Percentiles rank a stretch among this genome's conserved stretches.
These are phyloP conservation scores for Rhinichthys osculus DNA, from an alignment of 2,797 vertebrate genomes.

Conservation along the genomic window DNA sequence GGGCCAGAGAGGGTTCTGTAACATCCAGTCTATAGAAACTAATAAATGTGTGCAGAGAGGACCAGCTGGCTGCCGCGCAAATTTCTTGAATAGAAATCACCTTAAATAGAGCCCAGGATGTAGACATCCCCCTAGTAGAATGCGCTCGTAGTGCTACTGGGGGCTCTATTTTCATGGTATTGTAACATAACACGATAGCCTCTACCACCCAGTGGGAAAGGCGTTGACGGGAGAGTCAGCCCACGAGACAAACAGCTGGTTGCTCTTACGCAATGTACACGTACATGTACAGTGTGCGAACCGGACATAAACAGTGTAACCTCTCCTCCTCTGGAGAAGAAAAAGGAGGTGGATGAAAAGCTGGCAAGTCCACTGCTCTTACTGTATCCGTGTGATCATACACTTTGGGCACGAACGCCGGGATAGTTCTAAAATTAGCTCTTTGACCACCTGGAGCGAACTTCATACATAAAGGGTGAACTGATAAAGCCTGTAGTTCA, in stretches of 20 bases:
- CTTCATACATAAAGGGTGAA: too few species aligned
- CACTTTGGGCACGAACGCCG: neutral
- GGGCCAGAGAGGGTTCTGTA: neutral
- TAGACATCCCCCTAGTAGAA: neutral
- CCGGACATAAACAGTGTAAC: too few species aligned
- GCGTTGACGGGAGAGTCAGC: too few species aligned
- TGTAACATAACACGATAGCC: too few species aligned
- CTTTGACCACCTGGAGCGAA: too few species aligned
- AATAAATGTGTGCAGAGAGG: neutral
- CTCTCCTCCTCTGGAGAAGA: neutral
- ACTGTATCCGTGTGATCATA: neutral
- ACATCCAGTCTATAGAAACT: neutral
- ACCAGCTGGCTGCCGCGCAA: too few species aligned
- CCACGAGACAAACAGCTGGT: too few species aligned
- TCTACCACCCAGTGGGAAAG: too few species aligned
- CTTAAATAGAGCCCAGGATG: neutral
- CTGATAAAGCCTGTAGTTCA: too few species aligned
- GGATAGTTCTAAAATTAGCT: neutral
- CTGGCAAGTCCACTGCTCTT: neutral
- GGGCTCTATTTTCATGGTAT: neutral
- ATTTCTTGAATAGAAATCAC: neutral
- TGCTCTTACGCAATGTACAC: too few species aligned
- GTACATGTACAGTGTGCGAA: too few species aligned
- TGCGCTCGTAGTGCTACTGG: neutral
- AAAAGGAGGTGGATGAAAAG: neutral